Base-by-base conservation (phyloP, 1,140 invertebrate genomes). In the Scaptomyza graminum region DNA sequence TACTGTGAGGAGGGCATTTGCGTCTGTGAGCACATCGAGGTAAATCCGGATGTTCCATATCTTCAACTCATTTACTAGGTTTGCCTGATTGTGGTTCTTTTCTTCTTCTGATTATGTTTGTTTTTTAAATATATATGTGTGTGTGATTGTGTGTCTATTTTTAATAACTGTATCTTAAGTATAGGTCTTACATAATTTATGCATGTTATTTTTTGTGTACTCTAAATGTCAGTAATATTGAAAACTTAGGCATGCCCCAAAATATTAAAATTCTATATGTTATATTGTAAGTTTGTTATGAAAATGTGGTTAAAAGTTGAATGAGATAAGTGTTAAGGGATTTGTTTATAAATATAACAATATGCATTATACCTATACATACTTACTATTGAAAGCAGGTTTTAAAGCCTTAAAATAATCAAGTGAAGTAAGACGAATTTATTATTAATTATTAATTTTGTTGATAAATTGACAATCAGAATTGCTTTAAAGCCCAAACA, bases 1-100 rank as follows among this genome's bases (percentile, higher is more conserved):
- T 92, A 91, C 72, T 92, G 90, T 72, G 91, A 91, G 74, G 89
- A 91, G 68, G 91, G 90, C 15, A 90, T 92, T 55, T 92, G 91
- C 65, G 66, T 91, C 61, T 92, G 91, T 55, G 91, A 92, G 66
- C 91, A 91, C 57, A 76, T 91, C 68, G 91, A 92, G 91, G 91
- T 92, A 92, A 87, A 82, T 77, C 31, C 22, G 47, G 28, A 31
- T 22, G 22, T 22, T 51, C 18, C 39, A 22, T 31, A 31, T 1
- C 4, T 25, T 25, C 25, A 54, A 22, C 18, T 34, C 59, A n/a
- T 41, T 41, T 18, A 34, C 31, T 34, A 34, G 8, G 43, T 28
- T 31, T 16, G 11, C 16, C 37, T 39, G 37, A 41, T 41, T 41
- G 37, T 41, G 12, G 5, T 41, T 41, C 1, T n/a, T n/a, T 34